Conservation (phyloP, 2,888 invertebrate species). For the Antitype chi region DNA sequence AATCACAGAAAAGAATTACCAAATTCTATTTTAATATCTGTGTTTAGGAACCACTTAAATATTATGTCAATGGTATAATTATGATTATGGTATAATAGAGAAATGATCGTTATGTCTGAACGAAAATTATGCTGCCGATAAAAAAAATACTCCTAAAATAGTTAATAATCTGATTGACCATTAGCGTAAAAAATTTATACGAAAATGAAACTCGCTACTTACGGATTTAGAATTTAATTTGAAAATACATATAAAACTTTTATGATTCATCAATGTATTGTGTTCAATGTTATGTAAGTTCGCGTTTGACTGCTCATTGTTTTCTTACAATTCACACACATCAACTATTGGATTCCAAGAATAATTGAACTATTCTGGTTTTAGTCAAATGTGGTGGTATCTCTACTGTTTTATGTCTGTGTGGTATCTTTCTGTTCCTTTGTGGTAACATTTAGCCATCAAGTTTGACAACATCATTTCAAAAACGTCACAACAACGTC, state of each 20-base stretch:
- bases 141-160: background rate
- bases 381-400: too few species aligned
- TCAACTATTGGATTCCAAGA: background rate
- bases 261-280: background rate
- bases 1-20: background rate
- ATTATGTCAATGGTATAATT: too few species aligned
- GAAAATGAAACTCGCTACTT: background rate
- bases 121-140: background rate
- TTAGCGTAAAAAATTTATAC: background rate
- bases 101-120: slow-evolving; percentile 11
- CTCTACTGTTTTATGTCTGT: too few species aligned
- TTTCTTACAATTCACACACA: background rate
- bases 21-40: too few species aligned
- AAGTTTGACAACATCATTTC: slow-evolving; percentile 47
- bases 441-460: slow-evolving; percentile 21
- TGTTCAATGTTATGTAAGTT: background rate
- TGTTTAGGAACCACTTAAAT: background rate
- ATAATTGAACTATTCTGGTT: background rate
- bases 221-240: background rate
- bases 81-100: too few species aligned
- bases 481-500: slow-evolving; percentile 76
- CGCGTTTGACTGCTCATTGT: background rate
- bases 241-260: background rate
- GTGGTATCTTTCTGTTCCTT: background rate
- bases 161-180: background rate